Conservation (phyloP, 2,113 vertebrate genomes). For the Bolborhynchus lineola region DNA sequence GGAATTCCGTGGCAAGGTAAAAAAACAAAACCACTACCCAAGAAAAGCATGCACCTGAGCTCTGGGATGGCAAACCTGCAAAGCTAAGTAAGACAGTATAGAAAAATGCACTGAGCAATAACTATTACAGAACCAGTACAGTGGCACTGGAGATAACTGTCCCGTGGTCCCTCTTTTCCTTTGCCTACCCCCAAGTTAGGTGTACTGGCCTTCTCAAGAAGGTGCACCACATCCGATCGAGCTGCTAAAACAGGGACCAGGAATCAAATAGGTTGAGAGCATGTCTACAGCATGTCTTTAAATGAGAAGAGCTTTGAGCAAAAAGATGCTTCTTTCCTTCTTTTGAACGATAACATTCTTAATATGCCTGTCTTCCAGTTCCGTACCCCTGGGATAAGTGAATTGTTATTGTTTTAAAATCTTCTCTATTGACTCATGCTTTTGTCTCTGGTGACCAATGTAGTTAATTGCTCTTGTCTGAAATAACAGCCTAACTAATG, state of each 20-base stretch:
- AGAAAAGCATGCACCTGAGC: background rate
- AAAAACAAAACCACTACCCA: background rate
- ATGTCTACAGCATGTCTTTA: background rate
- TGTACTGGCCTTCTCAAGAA: background rate
- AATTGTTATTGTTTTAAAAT: background rate
- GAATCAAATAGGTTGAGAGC: background rate
- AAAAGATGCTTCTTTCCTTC: background rate
- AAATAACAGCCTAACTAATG: background rate
- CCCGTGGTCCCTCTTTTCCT: background rate
- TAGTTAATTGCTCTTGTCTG: background rate
- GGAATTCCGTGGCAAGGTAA: background rate
- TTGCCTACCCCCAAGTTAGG: background rate
- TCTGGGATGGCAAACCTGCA: background rate
- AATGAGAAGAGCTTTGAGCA: background rate
- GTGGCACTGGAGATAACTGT: background rate
- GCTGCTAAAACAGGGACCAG: background rate
- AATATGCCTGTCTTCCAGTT: background rate
- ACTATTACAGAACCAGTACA: background rate
- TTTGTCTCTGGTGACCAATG: background rate
- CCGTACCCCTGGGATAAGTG: background rate
- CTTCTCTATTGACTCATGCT: background rate
- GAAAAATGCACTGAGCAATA: background rate
- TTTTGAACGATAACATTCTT: background rate
- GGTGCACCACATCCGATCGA: background rate
- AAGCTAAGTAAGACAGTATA: background rate